These are phyloP conservation scores for Tetanocera ferruginea DNA, from an alignment of 2,888 invertebrate genomes.

Conservation along the genomic window DNA sequence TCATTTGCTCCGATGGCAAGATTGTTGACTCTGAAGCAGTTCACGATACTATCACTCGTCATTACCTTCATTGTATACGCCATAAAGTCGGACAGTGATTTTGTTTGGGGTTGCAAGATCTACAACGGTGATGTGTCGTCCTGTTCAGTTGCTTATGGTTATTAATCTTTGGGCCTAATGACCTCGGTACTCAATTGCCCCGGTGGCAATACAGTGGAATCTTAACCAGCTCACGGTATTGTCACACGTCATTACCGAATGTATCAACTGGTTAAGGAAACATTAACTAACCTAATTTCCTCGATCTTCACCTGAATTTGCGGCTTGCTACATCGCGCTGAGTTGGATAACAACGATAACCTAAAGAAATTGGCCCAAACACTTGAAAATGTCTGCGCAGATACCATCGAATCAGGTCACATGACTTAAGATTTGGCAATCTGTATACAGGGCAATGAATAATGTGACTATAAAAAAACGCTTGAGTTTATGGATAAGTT, in stretches of 20 bases:
- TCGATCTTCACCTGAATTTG: constrained; percentile 99
- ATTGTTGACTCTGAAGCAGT: no score
- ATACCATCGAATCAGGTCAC: constrained; percentile 92
- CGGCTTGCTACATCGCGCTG: constrained; percentile 93
- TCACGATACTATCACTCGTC: no score
- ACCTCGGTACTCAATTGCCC: constrained; percentile 97
- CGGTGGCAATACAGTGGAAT: constrained; percentile 97
- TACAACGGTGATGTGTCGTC: constrained; percentile 99
- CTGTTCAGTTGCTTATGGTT: constrained; percentile 97
- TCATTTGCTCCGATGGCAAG: no score
- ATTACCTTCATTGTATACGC: no score
- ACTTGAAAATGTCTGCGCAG: constrained; percentile 91
- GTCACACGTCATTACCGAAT: constrained; percentile 92
- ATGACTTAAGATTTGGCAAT: constrained; percentile 99
- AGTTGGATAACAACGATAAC: constrained; percentile 86
- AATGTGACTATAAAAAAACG: constrained; percentile 94
- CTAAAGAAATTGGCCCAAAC: constrained; percentile 86
- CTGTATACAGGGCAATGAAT: constrained; percentile 94
- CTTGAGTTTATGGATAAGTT: constrained; percentile 97
- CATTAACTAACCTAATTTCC: constrained; percentile 98
- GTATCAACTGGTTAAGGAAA: constrained; percentile 95
- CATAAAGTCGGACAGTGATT: constrained; percentile 98
- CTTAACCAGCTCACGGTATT: constrained; percentile 98
- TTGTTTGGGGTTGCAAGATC: constrained; percentile 99
- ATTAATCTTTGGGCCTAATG: constrained; percentile 97